Percentiles rank a stretch among this genome's conserved stretches.
phyloP scores from a whole-genome alignment of 2,888 invertebrate species.

The Pheosia tremula region DNA sequence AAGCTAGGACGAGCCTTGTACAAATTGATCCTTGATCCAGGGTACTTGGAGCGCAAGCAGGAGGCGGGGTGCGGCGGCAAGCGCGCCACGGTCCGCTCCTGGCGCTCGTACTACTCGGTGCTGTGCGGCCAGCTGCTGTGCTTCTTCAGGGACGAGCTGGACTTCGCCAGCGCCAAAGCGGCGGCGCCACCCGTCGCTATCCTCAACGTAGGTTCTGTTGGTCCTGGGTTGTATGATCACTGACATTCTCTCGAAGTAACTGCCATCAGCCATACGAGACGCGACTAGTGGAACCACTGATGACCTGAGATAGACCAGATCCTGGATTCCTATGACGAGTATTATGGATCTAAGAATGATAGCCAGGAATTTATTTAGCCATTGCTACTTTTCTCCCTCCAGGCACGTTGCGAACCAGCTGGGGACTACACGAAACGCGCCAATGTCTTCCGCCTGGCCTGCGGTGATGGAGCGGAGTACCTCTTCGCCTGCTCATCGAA shows the following conservation, averaged over 20 bases:
- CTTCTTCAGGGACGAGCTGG: slow-evolving; percentile 98
- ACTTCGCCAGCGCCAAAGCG: slow-evolving; percentile 95
- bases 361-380: too few species aligned
- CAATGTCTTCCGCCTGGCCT: slow-evolving; percentile 94
- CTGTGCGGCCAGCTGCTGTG: slow-evolving; percentile 98
- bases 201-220: slow-evolving; percentile 71
- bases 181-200: slow-evolving; percentile 94
- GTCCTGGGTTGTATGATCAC: too few species aligned
- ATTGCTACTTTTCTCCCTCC: slow-evolving; percentile 40
- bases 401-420: slow-evolving; percentile 93
- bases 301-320: too few species aligned
- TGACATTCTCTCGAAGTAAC: too few species aligned
- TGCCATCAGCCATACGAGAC: too few species aligned
- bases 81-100: slow-evolving; percentile 96
- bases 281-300: too few species aligned
- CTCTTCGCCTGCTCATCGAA: slow-evolving; percentile 91
- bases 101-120: slow-evolving; percentile 98
- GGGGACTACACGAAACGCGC: slow-evolving; percentile 98
- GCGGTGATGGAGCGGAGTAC: slow-evolving; percentile 97
- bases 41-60: slow-evolving; percentile 95
- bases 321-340: too few species aligned
- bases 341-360: too few species aligned
- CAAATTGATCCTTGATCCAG: slow-evolving; percentile 38
- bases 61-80: slow-evolving; percentile 97
- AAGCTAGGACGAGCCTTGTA: too few species aligned